Base-by-base conservation (phyloP, 2,113 vertebrate species). In the Ailurus styani region DNA sequence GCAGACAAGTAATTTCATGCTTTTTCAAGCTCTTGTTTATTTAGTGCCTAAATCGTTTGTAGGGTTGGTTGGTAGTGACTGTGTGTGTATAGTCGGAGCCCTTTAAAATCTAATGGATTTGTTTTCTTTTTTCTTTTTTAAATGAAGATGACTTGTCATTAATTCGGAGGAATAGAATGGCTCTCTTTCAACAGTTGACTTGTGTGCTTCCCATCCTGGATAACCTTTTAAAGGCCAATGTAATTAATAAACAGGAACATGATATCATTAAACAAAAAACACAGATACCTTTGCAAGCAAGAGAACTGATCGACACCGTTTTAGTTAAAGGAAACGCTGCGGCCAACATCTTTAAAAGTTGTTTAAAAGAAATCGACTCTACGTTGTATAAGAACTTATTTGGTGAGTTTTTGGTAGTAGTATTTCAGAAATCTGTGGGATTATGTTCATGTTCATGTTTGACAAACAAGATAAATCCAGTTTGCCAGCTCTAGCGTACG, bases 321-420 rank as follows among this genome's bases (percentile, higher is more conserved):
- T 98, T 99, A 98, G 99, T 99, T 70, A 99, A 99, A 98, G 99
- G 99, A 97, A 99, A 99, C 23, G 99, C 99, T 77, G 99, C 99
- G 27, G 99, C 99, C 31, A 99, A 98, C 98, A 99, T 99, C 91
- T 99, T 99, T 98, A 99, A 99, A 98, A 99, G 99, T 97, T 99
- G 99, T 98, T 99, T 99, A 84, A 99, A 99, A 98, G 99, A 99
- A 83, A 99, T 99, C 54, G 99, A 99, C 23, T 99, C 99, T 77
- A 97, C 99, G 6, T 98, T 99, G 50, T 99, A 99, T 98, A 98
- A 99, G 98, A 99, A 99, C 87, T 99, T 99, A 96, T 99, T 99
- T 99, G 99, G 99, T 99, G 99, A 96, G 98, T 98, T 94, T 97
- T 37, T 96, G 83, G 42, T 81, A 47, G 79, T 57, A 94, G 40